These are phyloP conservation scores for Drosophila kanapiae DNA, from an alignment of 1,140 invertebrate genomes.

Conservation along the genomic window DNA sequence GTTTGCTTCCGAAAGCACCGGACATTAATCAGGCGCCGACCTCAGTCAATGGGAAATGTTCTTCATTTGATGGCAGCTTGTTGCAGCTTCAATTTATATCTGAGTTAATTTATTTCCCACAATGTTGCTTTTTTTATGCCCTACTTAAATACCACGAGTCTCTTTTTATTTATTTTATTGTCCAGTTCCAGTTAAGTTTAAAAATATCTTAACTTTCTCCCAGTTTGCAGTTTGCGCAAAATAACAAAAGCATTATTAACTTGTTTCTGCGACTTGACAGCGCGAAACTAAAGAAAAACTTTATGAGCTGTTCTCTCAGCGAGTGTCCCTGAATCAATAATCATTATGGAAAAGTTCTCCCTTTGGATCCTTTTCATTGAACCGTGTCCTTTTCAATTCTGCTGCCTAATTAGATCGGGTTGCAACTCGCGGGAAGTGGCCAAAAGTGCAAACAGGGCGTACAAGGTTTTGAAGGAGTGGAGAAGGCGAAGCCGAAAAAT, in stretches of 20 bases:
- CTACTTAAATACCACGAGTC: neutral
- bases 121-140: neutral
- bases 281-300: constrained; percentile 34
- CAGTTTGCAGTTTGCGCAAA: neutral
- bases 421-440: constrained; percentile 23
- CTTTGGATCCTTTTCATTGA: constrained; percentile 29
- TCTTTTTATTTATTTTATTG: neutral
- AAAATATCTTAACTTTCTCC: neutral
- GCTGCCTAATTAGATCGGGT: constrained; percentile 61
- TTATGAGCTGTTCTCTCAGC: constrained; percentile 20
- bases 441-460: constrained; percentile 8
- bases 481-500: constrained; percentile 11
- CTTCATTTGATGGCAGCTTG: constrained; percentile 44
- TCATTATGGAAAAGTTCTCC: constrained; percentile 67
- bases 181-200: neutral
- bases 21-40: constrained; percentile 47
- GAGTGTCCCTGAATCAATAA: constrained; percentile 57
- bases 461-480: neutral
- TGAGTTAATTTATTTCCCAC: constrained; percentile 29
- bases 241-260: constrained; percentile 12
- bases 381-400: constrained; percentile 23
- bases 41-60: constrained; percentile 34
- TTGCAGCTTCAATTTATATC: constrained; percentile 32
- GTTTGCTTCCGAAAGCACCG: constrained; percentile 45
- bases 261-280: neutral